Base-by-base conservation (phyloP, 64 coral and sea anemone species). In the Stylophora pistillata region DNA sequence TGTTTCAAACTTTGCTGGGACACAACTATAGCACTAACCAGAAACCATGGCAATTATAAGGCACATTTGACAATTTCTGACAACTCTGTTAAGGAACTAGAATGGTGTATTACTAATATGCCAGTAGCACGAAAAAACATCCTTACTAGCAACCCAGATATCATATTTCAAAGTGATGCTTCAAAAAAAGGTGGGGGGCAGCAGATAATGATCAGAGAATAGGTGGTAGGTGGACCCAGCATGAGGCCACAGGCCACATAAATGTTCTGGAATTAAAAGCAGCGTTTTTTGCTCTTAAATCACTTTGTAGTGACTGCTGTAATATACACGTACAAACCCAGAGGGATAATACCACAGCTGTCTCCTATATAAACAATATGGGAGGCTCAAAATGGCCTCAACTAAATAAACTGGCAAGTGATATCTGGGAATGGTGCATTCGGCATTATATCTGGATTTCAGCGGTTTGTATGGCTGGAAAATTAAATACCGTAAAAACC, bases 251-350 rank as follows among this genome's bases (percentile, higher is more conserved):
- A 9, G 58, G 31, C n/a, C 47, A 91, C 73, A 86, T 91, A 15
- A 91, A 91, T 23, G 53, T 53, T 23, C 71, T 91, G 64, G 89
- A 91, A 73, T 76, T 91, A 33, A 32, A 76, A 66, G 90, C 89
- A 61, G 66, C 77, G 14, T 81, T 82, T 4, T 91, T 81, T 91
- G 89, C 74, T 52, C 55, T 91, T 61, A 78, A 84, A 72, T 47
- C 64, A 73, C 74, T 91, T 75, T 58, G 55, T 37, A 26, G 20
- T 65, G 26, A 23, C 52, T 20, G 32, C 28, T 15, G 25, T 58
- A 41, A 74, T 61, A 91, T 55, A 23, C 81, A 86, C 69, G 59
- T 89, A 0, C 28, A 64, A 57, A 20, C 79, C 25, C 16, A 53
- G 31, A 61, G 58, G 14, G 74, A 80, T 69, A 89, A 80, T 37